phyloP scores from a whole-genome alignment of 1,140 invertebrate genomes.

The Helicoverpa armigera region DNA sequence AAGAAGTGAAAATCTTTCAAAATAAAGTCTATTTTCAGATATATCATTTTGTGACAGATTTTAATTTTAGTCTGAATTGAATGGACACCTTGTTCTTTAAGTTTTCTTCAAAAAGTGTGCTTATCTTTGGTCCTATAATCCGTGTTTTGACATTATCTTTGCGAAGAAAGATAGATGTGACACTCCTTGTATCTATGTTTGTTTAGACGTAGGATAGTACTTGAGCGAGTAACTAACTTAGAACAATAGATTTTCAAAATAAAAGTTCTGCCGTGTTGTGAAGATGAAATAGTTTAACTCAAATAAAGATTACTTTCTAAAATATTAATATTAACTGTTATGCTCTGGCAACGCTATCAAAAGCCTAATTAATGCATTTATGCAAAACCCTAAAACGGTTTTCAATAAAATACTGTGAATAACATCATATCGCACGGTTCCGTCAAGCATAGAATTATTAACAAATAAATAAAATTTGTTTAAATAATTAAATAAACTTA shows the following conservation, averaged over 20 bases:
- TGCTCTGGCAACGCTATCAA: too few species aligned
- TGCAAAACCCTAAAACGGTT: too few species aligned
- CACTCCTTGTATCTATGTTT: slow-evolving; percentile 28
- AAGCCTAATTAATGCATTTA: too few species aligned
- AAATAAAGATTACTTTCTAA: too few species aligned
- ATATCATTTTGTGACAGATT: slow-evolving; percentile 42
- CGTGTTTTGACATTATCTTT: slow-evolving; percentile 54
- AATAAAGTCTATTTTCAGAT: slow-evolving; percentile 28
- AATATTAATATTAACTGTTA: too few species aligned
- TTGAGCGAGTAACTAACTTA: slow-evolving; percentile 32
- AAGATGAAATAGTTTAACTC: neutral
- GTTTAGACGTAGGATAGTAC: slow-evolving; percentile 33
- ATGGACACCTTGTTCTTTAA: neutral
- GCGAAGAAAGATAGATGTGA: slow-evolving; percentile 55
- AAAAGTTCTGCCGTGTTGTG: neutral
- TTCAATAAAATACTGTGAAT: too few species aligned
- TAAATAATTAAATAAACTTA: too few species aligned
- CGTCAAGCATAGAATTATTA: too few species aligned
- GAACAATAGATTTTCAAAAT: neutral
- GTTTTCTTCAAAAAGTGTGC: slow-evolving; percentile 8
- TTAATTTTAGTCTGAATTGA: slow-evolving; percentile 45
- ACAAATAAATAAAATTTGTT: too few species aligned
- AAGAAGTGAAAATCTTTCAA: neutral
- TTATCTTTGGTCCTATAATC: slow-evolving; percentile 44
- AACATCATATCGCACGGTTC: too few species aligned